These are phyloP conservation scores for Petromus typicus DNA, from an alignment of 2,113 vertebrate species.

Conservation along the genomic window DNA sequence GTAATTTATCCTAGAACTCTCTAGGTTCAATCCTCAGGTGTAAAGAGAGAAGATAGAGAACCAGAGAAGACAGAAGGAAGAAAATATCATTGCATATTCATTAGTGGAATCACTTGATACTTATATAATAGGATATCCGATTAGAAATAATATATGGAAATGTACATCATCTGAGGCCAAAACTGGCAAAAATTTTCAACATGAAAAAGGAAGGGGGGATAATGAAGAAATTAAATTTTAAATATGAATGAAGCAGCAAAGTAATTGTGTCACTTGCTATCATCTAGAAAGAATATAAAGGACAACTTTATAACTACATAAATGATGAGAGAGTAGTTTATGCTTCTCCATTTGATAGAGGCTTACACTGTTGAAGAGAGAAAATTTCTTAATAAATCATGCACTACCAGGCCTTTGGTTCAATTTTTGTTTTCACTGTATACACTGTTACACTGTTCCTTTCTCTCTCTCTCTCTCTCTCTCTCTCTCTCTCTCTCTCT, in stretches of 20 bases:
- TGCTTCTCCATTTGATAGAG: not conserved
- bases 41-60: not conserved
- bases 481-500: too few species aligned
- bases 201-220: not conserved
- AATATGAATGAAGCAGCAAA: not conserved
- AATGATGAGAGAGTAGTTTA: not conserved
- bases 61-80: not conserved
- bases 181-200: not conserved
- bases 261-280: conserved; percentile 17
- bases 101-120: not conserved
- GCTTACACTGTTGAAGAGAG: not conserved
- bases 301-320: not conserved
- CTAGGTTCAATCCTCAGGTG: not conserved
- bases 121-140: not conserved
- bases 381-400: not conserved
- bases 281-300: not conserved
- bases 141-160: conserved; percentile 5
- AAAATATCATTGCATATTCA: not conserved
- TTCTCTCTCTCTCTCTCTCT: too few species aligned
- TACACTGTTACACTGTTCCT: not conserved
- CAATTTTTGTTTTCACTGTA: not conserved
- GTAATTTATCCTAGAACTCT: not conserved
- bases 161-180: not conserved
- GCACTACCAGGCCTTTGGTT: not conserved
- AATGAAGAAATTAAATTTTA: not conserved